Evolutionary conservation across 2,113 vertebrate species (phyloP), one percentile per base, ranked within the genome.

Genomic region (Sander lucioperca): DNA sequence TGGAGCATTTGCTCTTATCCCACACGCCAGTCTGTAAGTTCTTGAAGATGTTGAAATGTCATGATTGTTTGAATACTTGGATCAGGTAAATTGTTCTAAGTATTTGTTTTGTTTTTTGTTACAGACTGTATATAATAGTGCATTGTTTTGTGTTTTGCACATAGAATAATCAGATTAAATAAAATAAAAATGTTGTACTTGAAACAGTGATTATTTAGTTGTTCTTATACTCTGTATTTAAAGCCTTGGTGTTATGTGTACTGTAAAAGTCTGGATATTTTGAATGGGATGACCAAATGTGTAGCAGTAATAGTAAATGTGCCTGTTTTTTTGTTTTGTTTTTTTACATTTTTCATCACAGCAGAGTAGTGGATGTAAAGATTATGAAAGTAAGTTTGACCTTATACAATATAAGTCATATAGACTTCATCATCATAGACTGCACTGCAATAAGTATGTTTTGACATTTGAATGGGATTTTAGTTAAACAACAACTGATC

Each of bases 231-330:
- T 70, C 33, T 68, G 25, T 66, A 65, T 77, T 78, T 74, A 47
- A 83, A 77, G 16, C 3, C 19, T 79, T 77, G 79, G 48, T 77
- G 58, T 78, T 84, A 53, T 70, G 36, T 80, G n/a, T 82, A 51
- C n/a, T 47, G 68, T 64, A 61, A 67, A 68, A 48, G 56, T 72
- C 63, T 48, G 62, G 86, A 74, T 82, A 57, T 75, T 88, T 85
- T 80, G 62, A 66, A 87, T 83, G 57, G 85, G 23, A 91, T 89
- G 93, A 93, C 94, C 93, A 94, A 93, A 66, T 79, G 16, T 80
- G 73, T 87, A 83, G 89, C 79, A 86, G 79, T 63, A 36, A 23
- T 66, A 57, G 47, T 56, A 27, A 82, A 81, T 80, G 77, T 86
- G 77, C 83, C 83, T 85, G 30, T 23, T 58, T 51, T 39, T 43